phyloP scores from a whole-genome alignment of 2,888 invertebrate species.

The Perdita meconis region DNA sequence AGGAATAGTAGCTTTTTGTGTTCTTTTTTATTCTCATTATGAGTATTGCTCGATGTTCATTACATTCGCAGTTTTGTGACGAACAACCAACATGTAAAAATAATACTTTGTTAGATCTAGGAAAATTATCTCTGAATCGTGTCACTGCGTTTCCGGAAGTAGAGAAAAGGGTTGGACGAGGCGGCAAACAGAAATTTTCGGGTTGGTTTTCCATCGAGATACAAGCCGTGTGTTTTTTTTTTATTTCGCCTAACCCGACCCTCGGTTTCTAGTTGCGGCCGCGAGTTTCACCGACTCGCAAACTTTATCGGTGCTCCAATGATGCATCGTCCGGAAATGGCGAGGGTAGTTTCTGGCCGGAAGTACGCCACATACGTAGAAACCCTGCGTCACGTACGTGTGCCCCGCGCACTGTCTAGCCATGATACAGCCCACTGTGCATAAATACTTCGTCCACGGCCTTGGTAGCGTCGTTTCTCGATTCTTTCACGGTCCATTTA shows the following conservation, averaged over 20 bases:
- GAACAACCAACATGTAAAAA: slow-evolving; percentile 9
- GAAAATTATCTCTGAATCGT: slow-evolving; percentile 56
- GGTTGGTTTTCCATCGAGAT: slow-evolving; percentile 31
- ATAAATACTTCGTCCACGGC: slow-evolving; percentile 52
- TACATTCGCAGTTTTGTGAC: background rate
- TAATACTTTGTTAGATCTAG: slow-evolving; percentile 10
- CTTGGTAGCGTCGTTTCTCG: slow-evolving; percentile 21
- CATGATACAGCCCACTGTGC: slow-evolving; percentile 39
- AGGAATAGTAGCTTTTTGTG: too few species aligned
- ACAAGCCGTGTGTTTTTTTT: slow-evolving; percentile 57
- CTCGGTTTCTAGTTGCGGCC: slow-evolving; percentile 51
- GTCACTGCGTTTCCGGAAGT: slow-evolving; percentile 35
- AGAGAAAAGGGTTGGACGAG: slow-evolving; percentile 1
- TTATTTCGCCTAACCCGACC: slow-evolving; percentile 54
- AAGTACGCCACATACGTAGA: slow-evolving; percentile 68
- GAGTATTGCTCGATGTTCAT: slow-evolving; percentile 8
- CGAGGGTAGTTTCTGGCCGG: slow-evolving; percentile 75
- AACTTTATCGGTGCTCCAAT: slow-evolving; percentile 79
- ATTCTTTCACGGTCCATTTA: slow-evolving; percentile 11
- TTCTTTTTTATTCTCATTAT: too few species aligned
- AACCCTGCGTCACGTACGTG: slow-evolving; percentile 9
- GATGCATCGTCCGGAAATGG: slow-evolving; percentile 79
- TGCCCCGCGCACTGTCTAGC: slow-evolving; percentile 38
- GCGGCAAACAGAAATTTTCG: slow-evolving; percentile 55
- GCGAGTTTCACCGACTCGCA: slow-evolving; percentile 65